Percentiles rank a stretch among this genome's conserved stretches.
phyloP scores from a whole-genome alignment of 2,888 invertebrate genomes.

The Ariolimax columbianus region DNA sequence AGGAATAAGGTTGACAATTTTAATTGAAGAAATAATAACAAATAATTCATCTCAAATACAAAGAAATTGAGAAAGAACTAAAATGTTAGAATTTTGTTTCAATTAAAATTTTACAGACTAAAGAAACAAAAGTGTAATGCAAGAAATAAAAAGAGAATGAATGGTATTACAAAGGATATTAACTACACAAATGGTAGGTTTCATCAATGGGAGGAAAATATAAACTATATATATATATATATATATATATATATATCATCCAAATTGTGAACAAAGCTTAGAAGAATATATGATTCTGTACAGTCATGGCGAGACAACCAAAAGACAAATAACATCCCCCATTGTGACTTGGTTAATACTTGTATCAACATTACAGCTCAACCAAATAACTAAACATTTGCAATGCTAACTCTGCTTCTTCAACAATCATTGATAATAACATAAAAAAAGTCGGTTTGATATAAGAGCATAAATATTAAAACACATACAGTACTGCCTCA shows the following conservation, averaged over 20 bases:
- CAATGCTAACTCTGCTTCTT: neutral
- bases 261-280: neutral
- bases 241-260: neutral
- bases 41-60: too few species aligned
- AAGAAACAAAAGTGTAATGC: too few species aligned
- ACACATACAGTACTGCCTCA: too few species aligned
- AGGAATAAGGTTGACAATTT: too few species aligned
- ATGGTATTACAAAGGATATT: neutral
- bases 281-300: neutral
- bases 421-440: too few species aligned
- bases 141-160: too few species aligned
- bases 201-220: neutral
- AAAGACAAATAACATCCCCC: neutral
- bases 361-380: neutral
- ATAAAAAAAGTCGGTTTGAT: too few species aligned
- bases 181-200: neutral
- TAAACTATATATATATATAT: neutral
- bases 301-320: constrained; percentile 3
- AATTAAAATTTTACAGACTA: too few species aligned
- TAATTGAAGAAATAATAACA: too few species aligned
- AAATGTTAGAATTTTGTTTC: too few species aligned
- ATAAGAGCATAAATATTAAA: too few species aligned
- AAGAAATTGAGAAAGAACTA: too few species aligned
- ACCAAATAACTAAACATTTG: neutral
- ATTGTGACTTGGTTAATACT: neutral